Evolutionary conservation across 2,888 invertebrate species (phyloP).

Genomic region (Patella depressa): DNA sequence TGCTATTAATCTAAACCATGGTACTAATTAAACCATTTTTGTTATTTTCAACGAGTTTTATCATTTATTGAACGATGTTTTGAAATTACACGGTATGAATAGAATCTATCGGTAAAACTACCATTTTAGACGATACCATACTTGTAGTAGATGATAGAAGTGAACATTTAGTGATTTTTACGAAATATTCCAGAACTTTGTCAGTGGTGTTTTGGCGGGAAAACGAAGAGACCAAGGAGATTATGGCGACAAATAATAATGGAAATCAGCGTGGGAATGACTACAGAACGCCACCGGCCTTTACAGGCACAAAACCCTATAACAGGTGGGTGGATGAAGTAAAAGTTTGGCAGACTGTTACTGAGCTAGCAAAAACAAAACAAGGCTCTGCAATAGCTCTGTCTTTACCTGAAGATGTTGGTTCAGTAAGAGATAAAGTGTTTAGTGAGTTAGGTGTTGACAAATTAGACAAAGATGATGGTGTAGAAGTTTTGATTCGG

Average conservation of each 20-base stretch:
- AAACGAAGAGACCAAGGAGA: too few relatives aligned
- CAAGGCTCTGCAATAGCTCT: slow-evolving; percentile 25
- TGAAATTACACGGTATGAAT: too few relatives aligned
- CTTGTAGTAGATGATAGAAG: too few relatives aligned
- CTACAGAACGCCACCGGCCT: not conserved
- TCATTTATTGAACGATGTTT: too few relatives aligned
- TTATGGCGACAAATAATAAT: not conserved
- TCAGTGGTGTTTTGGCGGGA: too few relatives aligned
- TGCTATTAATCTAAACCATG: too few relatives aligned
- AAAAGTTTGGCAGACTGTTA: not conserved
- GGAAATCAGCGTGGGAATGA: not conserved
- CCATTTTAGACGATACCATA: too few relatives aligned
- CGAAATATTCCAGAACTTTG: too few relatives aligned
- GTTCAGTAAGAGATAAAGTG: slow-evolving; percentile 29
- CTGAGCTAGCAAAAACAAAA: slow-evolving; percentile 16
- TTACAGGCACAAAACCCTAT: not conserved
- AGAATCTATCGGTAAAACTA: too few relatives aligned
- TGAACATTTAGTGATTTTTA: too few relatives aligned
- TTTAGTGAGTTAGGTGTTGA: slow-evolving; percentile 31
- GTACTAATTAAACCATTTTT: too few relatives aligned
- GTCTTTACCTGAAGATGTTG: slow-evolving; percentile 28
- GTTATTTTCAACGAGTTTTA: too few relatives aligned
- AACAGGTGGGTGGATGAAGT: not conserved
- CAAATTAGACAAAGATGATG: slow-evolving; percentile 30
- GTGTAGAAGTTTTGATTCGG: slow-evolving; percentile 17